Evolutionary conservation across 2,888 invertebrate genomes (phyloP).

Genomic region (Synergus laeviventris): DNA sequence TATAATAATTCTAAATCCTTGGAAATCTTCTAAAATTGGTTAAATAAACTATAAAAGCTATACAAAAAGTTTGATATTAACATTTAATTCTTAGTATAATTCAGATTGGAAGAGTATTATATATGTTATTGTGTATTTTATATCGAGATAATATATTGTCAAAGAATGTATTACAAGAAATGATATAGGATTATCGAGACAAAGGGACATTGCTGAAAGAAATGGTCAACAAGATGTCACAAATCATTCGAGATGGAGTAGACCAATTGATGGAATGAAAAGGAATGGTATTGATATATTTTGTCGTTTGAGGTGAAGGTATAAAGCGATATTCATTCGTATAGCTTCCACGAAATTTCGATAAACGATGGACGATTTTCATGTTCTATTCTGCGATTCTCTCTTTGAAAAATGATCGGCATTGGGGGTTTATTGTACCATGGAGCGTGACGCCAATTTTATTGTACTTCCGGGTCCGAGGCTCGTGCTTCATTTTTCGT

Average conservation of each 20-base stretch:
- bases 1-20: too few relatives aligned
- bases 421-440: conserved; percentile 14
- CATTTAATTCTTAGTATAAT: too few relatives aligned
- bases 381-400: conserved; percentile 5
- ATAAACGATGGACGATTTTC: conserved; percentile 28
- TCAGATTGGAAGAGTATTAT: too few relatives aligned
- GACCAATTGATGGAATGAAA: conserved; percentile 35
- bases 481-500: conserved; percentile 27
- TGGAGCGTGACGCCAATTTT: conserved; percentile 34
- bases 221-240: conserved; percentile 33
- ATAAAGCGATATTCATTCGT: conserved; percentile 27
- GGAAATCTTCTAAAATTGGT: too few relatives aligned
- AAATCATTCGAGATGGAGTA: conserved; percentile 25
- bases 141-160: not conserved
- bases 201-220: conserved; percentile 11
- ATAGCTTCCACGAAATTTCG: conserved; percentile 30
- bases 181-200: conserved; percentile 7
- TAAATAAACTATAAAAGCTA: too few relatives aligned
- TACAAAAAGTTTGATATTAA: too few relatives aligned
- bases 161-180: not conserved
- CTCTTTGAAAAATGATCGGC: conserved; percentile 31
- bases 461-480: conserved; percentile 27
- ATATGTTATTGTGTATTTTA: too few relatives aligned
- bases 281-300: conserved; percentile 32
- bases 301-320: conserved; percentile 27